Base-by-base conservation (phyloP, 1,140 invertebrate genomes). In the Listronotus oregonensis region DNA sequence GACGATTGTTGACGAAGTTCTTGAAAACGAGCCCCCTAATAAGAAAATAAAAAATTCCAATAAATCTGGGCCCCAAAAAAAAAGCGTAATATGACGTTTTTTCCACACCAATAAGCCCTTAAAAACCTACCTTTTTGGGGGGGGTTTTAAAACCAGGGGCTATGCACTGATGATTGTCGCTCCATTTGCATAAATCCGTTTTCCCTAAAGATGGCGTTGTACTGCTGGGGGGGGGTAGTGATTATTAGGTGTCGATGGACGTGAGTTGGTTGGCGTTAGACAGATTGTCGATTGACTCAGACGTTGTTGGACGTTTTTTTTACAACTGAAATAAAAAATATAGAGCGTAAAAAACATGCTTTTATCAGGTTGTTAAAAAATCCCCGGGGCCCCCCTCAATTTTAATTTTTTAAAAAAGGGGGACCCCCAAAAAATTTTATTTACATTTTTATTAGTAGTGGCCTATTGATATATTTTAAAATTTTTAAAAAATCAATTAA, bases 271-370 rank as follows among this genome's bases (percentile, higher is more conserved):
- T 32, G 89, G 84, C 8, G 86, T 85, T 50, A 85, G 76, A 71
- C 84, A 86, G 37, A 84, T 83, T 32, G 86, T 82, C 5, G 85
- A 86, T 12, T 83, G 79, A 4, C 86, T 85, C 61, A 90, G 74
- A 67, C 91, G 82, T 71, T 90, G 88, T 76, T 92, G 90, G 7
- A 94, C 88, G 69, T 94, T 93, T 80, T 92, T 93, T 79, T 94
- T 91, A 77, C 92, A 95, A 56, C 93, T 94, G 81, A 31, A 84
- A 84, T 56, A 44, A 69, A 21, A 60, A 42, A 5, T 3, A 27
- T 27, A 27, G 2, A 27, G 21, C 21, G 21, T 27, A 5, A 27
- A 27, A 27, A 27, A 27, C 21, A 27, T 3, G 5, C 5, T n/a
- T n/a, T 27, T 27, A 27, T 27, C 21, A 27, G 21, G 5, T 27